These are phyloP conservation scores for Cottoperca gobio DNA, from an alignment of 2,797 vertebrate genomes.

Conservation along the genomic window DNA sequence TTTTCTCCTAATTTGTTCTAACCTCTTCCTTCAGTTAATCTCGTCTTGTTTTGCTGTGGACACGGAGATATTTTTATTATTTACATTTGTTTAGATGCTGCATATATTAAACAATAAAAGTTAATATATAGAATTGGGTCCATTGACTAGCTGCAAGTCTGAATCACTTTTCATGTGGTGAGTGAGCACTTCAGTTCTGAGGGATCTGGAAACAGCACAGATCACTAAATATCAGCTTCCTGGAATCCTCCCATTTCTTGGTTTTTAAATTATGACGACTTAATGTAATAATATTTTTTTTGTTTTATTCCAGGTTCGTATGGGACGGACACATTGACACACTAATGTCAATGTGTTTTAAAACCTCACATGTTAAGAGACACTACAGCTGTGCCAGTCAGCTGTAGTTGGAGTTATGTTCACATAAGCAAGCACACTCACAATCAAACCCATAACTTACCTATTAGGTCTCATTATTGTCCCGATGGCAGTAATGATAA, in stretches of 20 bases:
- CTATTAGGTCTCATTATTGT: no score
- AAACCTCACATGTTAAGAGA: no score
- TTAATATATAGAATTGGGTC: slow-evolving; percentile 30
- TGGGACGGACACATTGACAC: not conserved
- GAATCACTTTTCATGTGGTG: slow-evolving; percentile 17
- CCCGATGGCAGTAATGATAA: no score
- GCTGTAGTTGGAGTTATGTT: no score
- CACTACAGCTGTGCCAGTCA: no score
- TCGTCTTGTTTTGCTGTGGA: slow-evolving; percentile 3
- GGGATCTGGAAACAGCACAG: slow-evolving; percentile 22
- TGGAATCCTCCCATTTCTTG: slow-evolving; percentile 27
- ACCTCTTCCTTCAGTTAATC: slow-evolving; percentile 15
- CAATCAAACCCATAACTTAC: no score
- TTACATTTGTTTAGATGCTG: slow-evolving; percentile 24
- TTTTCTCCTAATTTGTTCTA: slow-evolving; percentile 28
- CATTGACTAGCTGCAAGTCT: slow-evolving; percentile 17
- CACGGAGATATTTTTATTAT: slow-evolving; percentile 10
- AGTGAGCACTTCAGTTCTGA: slow-evolving; percentile 29
- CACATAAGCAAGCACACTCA: no score
- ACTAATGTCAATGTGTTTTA: not conserved
- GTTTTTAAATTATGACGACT: slow-evolving; percentile 12
- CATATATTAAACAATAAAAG: slow-evolving; percentile 41
- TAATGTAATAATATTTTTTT: not conserved
- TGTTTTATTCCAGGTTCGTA: not conserved
- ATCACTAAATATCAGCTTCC: slow-evolving; percentile 50